Conservation (phyloP, 2,113 vertebrate species). For the Chloropsis cyanopogon region DNA sequence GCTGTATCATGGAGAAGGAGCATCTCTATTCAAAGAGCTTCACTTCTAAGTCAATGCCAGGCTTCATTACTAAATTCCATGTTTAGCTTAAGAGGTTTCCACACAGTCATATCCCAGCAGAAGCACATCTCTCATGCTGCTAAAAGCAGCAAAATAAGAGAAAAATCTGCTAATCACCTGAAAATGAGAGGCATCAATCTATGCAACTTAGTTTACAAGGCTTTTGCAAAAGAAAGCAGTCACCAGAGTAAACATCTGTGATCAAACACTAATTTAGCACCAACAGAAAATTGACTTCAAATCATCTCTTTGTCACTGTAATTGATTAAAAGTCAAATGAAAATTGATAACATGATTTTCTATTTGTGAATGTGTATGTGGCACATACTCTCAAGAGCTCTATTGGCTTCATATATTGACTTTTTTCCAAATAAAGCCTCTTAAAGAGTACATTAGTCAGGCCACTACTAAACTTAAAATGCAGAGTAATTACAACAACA, state of each 20-base stretch:
- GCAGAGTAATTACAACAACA: conserved; percentile 72
- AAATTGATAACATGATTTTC: conserved; percentile 93
- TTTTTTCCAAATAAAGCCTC: conserved; percentile 76
- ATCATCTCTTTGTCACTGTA: conserved; percentile 87
- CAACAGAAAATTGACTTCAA: conserved; percentile 89
- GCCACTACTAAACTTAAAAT: conserved; percentile 78
- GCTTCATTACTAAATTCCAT: not conserved
- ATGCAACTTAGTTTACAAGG: conserved; percentile 10
- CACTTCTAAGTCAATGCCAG: not conserved
- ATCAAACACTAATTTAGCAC: conserved; percentile 79
- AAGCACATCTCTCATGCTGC: not conserved
- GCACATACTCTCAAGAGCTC: conserved; percentile 66
- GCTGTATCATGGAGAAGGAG: not conserved
- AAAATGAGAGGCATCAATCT: conserved; percentile 44
- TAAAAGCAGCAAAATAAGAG: conserved; percentile 16
- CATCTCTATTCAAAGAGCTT: not conserved
- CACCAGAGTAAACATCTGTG: conserved; percentile 68
- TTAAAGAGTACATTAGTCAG: conserved; percentile 78
- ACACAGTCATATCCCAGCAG: not conserved
- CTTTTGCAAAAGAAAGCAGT: conserved; percentile 54
- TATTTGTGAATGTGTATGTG: conserved; percentile 59
- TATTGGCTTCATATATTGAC: conserved; percentile 76
- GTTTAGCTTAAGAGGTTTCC: conserved; percentile 3
- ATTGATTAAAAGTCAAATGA: conserved; percentile 95
- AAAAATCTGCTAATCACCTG: conserved; percentile 20